phyloP scores from a whole-genome alignment of 2,797 vertebrate species.

The Prionace glauca region DNA sequence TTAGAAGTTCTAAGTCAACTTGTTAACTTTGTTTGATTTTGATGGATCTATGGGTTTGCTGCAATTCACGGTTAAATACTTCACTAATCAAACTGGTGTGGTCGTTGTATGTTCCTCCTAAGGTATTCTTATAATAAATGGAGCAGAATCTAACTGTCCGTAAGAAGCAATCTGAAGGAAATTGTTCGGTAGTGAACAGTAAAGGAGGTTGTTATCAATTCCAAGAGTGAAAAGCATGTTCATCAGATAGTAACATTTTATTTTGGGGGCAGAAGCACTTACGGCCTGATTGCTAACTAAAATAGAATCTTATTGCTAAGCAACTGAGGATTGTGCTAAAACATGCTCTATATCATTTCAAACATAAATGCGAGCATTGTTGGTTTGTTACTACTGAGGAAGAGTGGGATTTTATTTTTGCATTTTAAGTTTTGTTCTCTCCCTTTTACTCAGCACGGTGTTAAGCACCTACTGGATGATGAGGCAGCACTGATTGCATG shows the following conservation, averaged over 20 bases:
- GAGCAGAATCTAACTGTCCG: background rate
- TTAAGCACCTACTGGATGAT: background rate
- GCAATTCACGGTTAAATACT: background rate
- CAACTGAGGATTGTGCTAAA: background rate
- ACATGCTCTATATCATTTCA: background rate
- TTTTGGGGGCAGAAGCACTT: background rate
- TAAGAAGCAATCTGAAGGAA: background rate
- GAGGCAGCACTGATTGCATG: background rate
- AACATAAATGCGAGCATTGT: background rate
- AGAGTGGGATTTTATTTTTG: background rate
- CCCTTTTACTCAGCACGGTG: background rate
- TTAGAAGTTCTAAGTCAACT: background rate
- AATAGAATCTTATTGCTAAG: background rate
- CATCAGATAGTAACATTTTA: background rate
- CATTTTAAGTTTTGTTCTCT: background rate
- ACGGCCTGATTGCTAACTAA: background rate
- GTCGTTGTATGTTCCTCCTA: too few relatives aligned
- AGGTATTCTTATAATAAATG: background rate
- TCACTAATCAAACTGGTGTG: background rate
- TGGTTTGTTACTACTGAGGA: background rate
- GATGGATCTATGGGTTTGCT: background rate
- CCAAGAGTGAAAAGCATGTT: background rate
- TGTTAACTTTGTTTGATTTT: constrained; percentile 7
- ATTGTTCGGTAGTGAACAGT: too few relatives aligned
- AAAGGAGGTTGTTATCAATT: background rate